A percentile compares a stretch with the other conserved stretches of the same genome.
These are phyloP conservation scores for Oedothorax gibbosus DNA, from an alignment of 1,140 invertebrate genomes.

Conservation along the genomic window DNA sequence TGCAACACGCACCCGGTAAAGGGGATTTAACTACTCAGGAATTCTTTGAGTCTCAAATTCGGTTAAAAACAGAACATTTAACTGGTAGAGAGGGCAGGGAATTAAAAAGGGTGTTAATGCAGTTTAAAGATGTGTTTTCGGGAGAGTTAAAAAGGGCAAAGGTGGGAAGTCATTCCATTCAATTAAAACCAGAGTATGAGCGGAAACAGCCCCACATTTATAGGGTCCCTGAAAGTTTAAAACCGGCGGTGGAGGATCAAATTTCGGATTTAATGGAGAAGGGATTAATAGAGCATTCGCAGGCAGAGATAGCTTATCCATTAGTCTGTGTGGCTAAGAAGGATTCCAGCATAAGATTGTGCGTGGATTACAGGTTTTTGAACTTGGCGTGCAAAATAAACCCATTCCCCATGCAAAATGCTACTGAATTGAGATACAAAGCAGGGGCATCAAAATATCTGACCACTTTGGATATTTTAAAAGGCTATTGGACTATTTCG, in stretches of 20 bases:
- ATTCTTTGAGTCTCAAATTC: too few species aligned
- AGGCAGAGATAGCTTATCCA: constrained; percentile 10
- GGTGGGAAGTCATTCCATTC: background rate
- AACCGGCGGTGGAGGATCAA: constrained; percentile 1
- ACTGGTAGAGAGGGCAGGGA: background rate
- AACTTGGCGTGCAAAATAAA: background rate
- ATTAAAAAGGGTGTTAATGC: background rate
- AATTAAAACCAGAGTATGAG: background rate
- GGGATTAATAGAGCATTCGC: constrained; percentile 10
- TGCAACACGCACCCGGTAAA: background rate
- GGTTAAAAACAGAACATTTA: background rate
- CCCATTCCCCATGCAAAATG: constrained; percentile 13
- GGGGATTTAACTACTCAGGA: background rate
- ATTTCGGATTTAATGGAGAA: constrained; percentile 9
- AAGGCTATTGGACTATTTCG: constrained; percentile 62
- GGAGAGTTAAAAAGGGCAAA: constrained; percentile 8
- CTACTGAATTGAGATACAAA: constrained; percentile 3
- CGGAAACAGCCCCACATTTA: constrained; percentile 11
- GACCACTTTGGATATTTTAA: constrained; percentile 14
- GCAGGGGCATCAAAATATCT: background rate
- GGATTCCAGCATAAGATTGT: background rate
- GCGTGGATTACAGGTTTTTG: background rate
- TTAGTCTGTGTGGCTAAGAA: constrained; percentile 19
- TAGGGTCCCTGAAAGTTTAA: constrained; percentile 3
- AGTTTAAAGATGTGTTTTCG: background rate